Conservation (phyloP, 2,113 vertebrate species). For the cat (Felis catus) region DNA sequence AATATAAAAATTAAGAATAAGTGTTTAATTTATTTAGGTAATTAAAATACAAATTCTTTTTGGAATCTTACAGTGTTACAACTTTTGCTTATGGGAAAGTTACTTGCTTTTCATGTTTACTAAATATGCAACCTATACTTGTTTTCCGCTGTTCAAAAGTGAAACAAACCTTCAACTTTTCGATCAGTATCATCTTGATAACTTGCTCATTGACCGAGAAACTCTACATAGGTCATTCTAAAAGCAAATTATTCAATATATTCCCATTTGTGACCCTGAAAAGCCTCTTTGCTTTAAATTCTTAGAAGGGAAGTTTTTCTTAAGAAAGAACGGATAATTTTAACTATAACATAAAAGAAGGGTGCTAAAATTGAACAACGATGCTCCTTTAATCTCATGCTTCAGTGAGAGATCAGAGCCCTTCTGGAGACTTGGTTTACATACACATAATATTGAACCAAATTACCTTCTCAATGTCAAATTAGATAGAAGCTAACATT, state of each 20-base stretch:
- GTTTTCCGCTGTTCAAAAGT: conserved; percentile 29
- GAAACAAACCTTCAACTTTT: conserved; percentile 30
- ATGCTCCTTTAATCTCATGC: conserved; percentile 6
- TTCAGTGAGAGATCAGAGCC: background rate
- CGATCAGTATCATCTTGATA: background rate
- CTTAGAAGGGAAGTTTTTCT: conserved; percentile 10
- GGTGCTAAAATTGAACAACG: background rate
- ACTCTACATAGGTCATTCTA: conserved; percentile 20
- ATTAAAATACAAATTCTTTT: background rate
- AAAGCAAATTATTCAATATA: conserved; percentile 43
- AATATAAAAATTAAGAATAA: conserved; percentile 42
- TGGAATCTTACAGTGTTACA: background rate
- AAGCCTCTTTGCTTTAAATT: conserved; percentile 32
- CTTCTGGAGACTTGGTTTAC: background rate
- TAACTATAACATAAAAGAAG: background rate
- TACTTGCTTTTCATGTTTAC: conserved; percentile 19
- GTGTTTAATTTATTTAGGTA: background rate
- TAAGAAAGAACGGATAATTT: background rate
- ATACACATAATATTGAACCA: background rate
- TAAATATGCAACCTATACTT: background rate
- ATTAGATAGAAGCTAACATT: conserved; percentile 6
- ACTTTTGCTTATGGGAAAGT: background rate
- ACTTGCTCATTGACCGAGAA: conserved; percentile 15
- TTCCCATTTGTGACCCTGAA: background rate
- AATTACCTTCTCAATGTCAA: conserved; percentile 32